Base-by-base conservation (phyloP, 2,888 invertebrate genomes). In the Morpho helenor region DNA sequence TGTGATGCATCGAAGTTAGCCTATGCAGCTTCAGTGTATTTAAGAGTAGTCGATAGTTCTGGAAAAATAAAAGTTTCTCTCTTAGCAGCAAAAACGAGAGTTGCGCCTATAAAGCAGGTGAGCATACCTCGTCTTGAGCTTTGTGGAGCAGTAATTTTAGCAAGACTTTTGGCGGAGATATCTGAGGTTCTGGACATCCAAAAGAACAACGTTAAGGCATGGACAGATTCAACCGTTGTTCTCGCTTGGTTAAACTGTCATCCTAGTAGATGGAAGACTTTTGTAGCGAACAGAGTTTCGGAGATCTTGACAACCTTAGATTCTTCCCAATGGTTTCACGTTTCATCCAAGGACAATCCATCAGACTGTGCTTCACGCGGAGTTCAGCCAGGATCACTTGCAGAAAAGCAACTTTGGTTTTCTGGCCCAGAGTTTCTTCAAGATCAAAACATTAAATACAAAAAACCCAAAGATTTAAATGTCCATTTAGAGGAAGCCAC, bases 201-300 rank as follows among this genome's bases (percentile, higher is more conserved):
- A 59, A 0, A 57, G 16, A 16, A 16, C 16, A 16, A 16, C 16
- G 16, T 16, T 16, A 16, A 16, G 16, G 16, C 16, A 16, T 16
- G 16, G 16, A 16, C 16, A 16, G 16, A 16, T 16, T 16, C 16
- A 16, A 16, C 16, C 16, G 16, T 68, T 9, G 68, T 66, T 8
- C 44, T 66, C 0, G 59, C 64, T 0, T 68, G 66, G 68, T 23
- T 68, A 1, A 61, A 61, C 5, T 61, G 59, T 9, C 66, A 63
- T 10, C 63, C 64, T 0, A 64, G 60, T 47, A 44, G 48, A 9
- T 65, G 63, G 66, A 72, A 68, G 49, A 66, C 67, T 0, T 73
- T 70, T 49, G 60, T 74, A 0, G 65, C 63, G 0, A 74, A 73
- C 52, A 50, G 70, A 3, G 68, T 68, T 0, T 63, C 66, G 2